Base-by-base conservation (phyloP, 2,888 invertebrate species). In the Helobdella robusta region DNA sequence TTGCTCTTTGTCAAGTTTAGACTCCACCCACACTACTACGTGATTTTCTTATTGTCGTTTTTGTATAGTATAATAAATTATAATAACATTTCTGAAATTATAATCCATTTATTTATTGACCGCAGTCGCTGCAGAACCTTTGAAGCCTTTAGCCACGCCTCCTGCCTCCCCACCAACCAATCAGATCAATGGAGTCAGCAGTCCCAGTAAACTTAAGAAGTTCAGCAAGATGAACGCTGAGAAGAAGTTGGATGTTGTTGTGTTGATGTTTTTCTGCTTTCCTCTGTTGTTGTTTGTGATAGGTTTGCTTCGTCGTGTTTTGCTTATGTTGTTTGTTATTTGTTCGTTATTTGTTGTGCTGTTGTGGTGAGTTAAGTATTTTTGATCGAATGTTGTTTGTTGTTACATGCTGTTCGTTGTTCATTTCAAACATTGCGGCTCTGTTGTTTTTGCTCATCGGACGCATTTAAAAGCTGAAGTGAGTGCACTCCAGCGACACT, bases 181-280 rank as follows among this genome's bases (percentile, higher is more conserved):
- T 54, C 54, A 54, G 54, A 32, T 28, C 40, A 15, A 36, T 59
- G 35, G 59, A n/a, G n/a, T n/a, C n/a, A n/a, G n/a, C n/a, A n/a
- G n/a, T n/a, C n/a, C 59, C 11, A 59, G 59, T 25, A 59, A 59
- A 32, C n/a, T n/a, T n/a, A n/a, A n/a, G n/a, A n/a, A n/a, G n/a
- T n/a, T n/a, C n/a, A n/a, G 8, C 34, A 35, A 5, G 59, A 5
- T 4, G 34, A 23, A 6, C 4, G 34, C 36, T 25, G 15, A 8
- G 5, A 59, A 59, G 20, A 36, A 36, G 36, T 18, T 35, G 11
- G 11, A 23, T 23, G 58, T 30, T 4, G n/a, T n/a, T n/a, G n/a
- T n/a, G n/a, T n/a, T n/a, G 58, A 25, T 40, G 40, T 28, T 64
- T 58, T 50, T 50, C 50, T 8, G n/a, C 20, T 50, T 50, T 4